Evolutionary conservation across 2,113 vertebrate genomes (phyloP).

Genomic region (Silurus meridionalis): DNA sequence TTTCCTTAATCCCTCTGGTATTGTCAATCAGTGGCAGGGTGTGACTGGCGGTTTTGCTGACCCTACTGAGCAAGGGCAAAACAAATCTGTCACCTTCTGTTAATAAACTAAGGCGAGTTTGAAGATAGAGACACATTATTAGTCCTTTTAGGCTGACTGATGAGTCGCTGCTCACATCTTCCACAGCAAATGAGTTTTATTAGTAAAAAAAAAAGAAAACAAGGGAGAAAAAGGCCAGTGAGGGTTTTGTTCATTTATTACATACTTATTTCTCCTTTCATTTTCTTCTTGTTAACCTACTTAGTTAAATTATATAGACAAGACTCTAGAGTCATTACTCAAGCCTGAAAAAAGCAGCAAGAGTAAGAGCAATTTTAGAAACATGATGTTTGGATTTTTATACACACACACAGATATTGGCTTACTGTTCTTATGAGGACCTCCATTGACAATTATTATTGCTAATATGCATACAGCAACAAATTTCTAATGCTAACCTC

Average conservation of each 20-base stretch:
- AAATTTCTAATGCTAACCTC: background rate
- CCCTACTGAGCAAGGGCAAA: constrained; percentile 39
- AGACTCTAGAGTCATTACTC: constrained; percentile 41
- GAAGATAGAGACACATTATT: constrained; percentile 36
- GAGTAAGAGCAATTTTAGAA: constrained; percentile 31
- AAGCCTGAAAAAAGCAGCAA: constrained; percentile 28
- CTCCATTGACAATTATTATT: background rate
- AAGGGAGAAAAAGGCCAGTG: constrained; percentile 1
- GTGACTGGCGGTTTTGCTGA: constrained; percentile 47
- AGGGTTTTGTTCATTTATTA: constrained; percentile 25
- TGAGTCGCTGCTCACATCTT: background rate
- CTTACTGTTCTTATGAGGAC: background rate
- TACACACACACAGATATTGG: background rate
- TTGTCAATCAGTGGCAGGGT: constrained; percentile 41
- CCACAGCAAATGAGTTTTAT: constrained; percentile 15
- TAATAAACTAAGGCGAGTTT: constrained; percentile 36
- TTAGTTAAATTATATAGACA: constrained; percentile 44
- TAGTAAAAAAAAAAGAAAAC: constrained; percentile 20
- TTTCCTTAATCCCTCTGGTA: constrained; percentile 46
- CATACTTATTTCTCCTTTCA: constrained; percentile 5
- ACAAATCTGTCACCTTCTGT: constrained; percentile 47
- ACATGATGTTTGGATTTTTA: background rate
- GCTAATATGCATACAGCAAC: too few relatives aligned
- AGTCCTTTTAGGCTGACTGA: constrained; percentile 30
- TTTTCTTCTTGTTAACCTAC: constrained; percentile 46